Conservation (phyloP, 2,113 vertebrate species). For the Quiscalus mexicanus region DNA sequence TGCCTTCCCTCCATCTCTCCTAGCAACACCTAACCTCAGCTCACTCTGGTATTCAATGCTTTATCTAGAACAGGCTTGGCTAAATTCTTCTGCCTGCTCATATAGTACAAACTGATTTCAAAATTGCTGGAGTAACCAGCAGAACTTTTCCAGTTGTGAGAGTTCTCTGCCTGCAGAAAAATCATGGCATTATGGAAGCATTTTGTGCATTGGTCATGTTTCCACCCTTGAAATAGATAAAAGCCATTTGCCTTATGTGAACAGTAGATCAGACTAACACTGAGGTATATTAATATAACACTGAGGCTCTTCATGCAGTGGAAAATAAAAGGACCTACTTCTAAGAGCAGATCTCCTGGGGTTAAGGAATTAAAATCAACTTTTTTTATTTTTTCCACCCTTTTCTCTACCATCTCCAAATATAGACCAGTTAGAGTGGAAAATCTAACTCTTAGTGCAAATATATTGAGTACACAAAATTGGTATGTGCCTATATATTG, state of each 20-base stretch:
- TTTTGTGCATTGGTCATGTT: background rate
- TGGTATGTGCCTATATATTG: slow-evolving; percentile 13
- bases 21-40: background rate
- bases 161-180: background rate
- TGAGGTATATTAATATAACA: background rate
- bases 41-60: background rate
- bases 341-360: background rate
- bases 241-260: background rate
- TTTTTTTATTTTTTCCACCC: background rate
- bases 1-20: background rate
- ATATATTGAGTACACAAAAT: slow-evolving; percentile 16
- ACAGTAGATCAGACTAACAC: background rate
- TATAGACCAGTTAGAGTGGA: background rate
- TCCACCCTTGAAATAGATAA: background rate
- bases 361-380: background rate
- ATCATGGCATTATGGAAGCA: background rate
- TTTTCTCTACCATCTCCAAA: background rate
- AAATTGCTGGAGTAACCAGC: background rate
- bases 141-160: background rate
- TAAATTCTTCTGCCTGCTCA: background rate
- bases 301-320: background rate
- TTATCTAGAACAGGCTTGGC: background rate
- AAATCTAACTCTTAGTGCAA: slow-evolving; percentile 5
- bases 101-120: background rate
- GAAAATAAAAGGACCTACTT: background rate